Evolutionary conservation across 2,113 vertebrate genomes (phyloP), one percentile per base, ranked within the genome.

Genomic region (Mesitornis unicolor): DNA sequence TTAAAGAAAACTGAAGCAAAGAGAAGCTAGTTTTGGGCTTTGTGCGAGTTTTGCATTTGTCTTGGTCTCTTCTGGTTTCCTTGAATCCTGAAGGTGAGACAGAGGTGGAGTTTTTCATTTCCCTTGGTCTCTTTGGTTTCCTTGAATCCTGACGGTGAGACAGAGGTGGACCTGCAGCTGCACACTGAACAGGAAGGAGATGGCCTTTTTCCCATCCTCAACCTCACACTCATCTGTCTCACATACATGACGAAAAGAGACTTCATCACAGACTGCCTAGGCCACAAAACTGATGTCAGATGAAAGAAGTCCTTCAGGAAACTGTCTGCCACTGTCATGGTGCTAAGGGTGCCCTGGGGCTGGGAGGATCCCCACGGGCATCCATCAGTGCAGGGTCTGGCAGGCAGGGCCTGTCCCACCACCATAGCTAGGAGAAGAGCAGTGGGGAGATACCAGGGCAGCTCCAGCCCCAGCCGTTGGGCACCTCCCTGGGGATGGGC

Each of bases 291-390:
- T 13, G 11, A 48, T 29, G 21, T 64, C 8, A 63, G 47, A 20
- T 2, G 28, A 67, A 20, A 25, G 16, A 69, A n/a, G 21, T 15
- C 10, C 19, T 70, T 68, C 64, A 50, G 45, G 48, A 86, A 57
- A 20, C 6, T 24, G 15, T 33, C 35, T 53, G 11, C 13, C 25
- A 16, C 14, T 40, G 6, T 13, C 0, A 1, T 6, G 33, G 7
- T 60, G 33, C 8, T 5, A 2, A 74, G 24, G 15, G 11, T 13
- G 36, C 28, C 12, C 35, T n/a, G 35, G 8, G 3, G 22, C 13
- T 7, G 6, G 22, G 33, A 18, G 1, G 1, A 0, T 64, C 15
- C 7, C 12, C 36, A 11, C 0, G 0, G 9, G 3, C 14, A 22
- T 56, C 54, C 22, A 12, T 69, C 35, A 21, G 12, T 11, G 19